Evolutionary conservation across 2,113 vertebrate genomes (phyloP).

Genomic region (Plotosus lineatus): DNA sequence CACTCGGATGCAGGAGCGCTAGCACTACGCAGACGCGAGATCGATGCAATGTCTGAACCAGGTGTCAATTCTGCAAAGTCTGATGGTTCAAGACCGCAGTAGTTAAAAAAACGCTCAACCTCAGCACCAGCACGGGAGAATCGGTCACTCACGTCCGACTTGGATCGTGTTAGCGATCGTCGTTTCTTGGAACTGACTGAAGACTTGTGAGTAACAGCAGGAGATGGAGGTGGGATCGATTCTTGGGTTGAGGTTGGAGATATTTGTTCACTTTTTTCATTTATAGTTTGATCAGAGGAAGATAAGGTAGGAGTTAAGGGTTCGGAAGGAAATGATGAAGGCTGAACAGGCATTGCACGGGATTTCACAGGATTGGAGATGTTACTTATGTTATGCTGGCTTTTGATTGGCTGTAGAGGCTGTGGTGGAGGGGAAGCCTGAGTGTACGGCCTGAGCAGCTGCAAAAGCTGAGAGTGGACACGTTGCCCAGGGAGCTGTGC

Average conservation of each 20-base stretch:
- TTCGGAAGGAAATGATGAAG: slow-evolving; percentile 10
- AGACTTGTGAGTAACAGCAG: slow-evolving; percentile 65
- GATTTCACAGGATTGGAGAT: slow-evolving; percentile 33
- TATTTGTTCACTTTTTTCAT: slow-evolving; percentile 23
- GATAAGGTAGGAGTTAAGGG: slow-evolving; percentile 33
- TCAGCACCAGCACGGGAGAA: slow-evolving; percentile 69
- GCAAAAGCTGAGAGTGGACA: slow-evolving; percentile 32
- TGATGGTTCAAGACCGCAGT: slow-evolving; percentile 86
- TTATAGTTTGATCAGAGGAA: not conserved
- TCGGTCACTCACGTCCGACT: slow-evolving; percentile 75
- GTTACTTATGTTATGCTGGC: slow-evolving; percentile 16
- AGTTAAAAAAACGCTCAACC: slow-evolving; percentile 95
- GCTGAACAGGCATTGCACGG: not conserved
- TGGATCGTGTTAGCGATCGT: slow-evolving; percentile 72
- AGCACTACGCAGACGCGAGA: slow-evolving; percentile 84
- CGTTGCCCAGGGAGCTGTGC: slow-evolving; percentile 24
- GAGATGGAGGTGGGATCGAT: slow-evolving; percentile 63
- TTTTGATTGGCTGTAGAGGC: slow-evolving; percentile 50
- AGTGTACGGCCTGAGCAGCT: slow-evolving; percentile 56
- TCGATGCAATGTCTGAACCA: slow-evolving; percentile 87
- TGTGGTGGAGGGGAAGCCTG: slow-evolving; percentile 54
- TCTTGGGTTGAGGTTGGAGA: not conserved
- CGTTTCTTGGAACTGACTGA: slow-evolving; percentile 71
- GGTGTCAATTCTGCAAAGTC: slow-evolving; percentile 79
- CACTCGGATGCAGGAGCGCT: slow-evolving; percentile 86